Base-by-base conservation (phyloP, 92 coral and sea anemone species). In the Nematostella vectensis region DNA sequence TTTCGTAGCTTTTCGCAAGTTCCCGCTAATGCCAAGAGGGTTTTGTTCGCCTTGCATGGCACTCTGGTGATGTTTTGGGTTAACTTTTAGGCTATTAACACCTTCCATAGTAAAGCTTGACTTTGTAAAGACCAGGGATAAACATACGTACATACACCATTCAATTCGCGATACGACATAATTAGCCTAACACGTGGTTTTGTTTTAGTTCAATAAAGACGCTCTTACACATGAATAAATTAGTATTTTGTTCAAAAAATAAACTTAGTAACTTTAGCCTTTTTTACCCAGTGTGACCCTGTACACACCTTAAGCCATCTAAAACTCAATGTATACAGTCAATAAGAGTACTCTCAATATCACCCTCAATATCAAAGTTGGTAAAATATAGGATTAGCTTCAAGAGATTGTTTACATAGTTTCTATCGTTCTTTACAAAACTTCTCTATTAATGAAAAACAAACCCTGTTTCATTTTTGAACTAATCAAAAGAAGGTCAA, bases 131-230 rank as follows among this genome's bases (percentile, higher is more conserved):
- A 55, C 42, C 22, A 39, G 47, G 36, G 24, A 30, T 6, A 66
- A 66, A 66, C 55, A 66, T 66, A 54, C 55, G 72, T 57, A 66
- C 51, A 66, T 63, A 66, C 17, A 28, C 42, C 25, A 17, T 66
- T 66, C 63, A 10, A 6, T 11, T 17, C 18, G 18, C 4, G 18
- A 9, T 4, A 22, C 9, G 23, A 45, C 4, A 11, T 45, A 8
- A 45, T 45, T 19, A 45, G 18, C 9, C 23, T n/a, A n/a, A n/a
- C 51, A 45, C 51, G 51, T 45, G 51, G 9, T 19, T 22, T 8
- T 6, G 11, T 45, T 8, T 6, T 9, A 8, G 21, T 9, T 8
- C 42, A 15, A 22, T 11, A 45, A 45, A 45, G 51, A 45, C 21
- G 51, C 51, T 45, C 21, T 45, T 9, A 45, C 12, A 22, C 4